Evolutionary conservation across 2,113 vertebrate species (phyloP).

Genomic region (Symphodus melops): DNA sequence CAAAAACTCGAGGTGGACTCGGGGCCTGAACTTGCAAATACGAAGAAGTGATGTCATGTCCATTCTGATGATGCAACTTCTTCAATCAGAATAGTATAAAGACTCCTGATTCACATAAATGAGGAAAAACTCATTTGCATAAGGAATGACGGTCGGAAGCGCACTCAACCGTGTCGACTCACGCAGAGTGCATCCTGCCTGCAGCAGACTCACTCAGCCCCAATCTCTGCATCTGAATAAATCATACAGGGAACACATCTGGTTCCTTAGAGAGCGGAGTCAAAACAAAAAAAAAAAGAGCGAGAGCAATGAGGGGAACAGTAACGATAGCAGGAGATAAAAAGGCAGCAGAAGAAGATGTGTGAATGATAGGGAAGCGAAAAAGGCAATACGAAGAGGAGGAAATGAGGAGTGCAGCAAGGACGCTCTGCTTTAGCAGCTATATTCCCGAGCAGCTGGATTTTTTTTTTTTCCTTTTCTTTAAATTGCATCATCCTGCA

Average conservation of each 20-base stretch:
- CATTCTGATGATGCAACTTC: conserved; percentile 31
- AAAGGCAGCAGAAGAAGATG: conserved; percentile 26
- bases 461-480: neutral
- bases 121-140: conserved; percentile 54
- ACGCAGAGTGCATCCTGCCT: conserved; percentile 59
- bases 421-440: neutral
- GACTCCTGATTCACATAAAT: conserved; percentile 22
- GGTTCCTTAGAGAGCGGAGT: conserved; percentile 60
- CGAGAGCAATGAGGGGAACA: conserved; percentile 22
- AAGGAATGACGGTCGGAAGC: conserved; percentile 53
- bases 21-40: neutral
- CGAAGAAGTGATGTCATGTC: neutral
- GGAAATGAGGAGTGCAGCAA: neutral
- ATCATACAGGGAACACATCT: conserved; percentile 75
- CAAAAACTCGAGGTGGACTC: too few relatives aligned
- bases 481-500: neutral
- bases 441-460: conserved; percentile 12
- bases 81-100: conserved; percentile 5
- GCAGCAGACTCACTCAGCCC: conserved; percentile 55
- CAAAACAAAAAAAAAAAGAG: conserved; percentile 18
- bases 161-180: conserved; percentile 46
- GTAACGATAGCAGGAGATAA: conserved; percentile 33
- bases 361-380: conserved; percentile 15
- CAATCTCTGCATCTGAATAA: conserved; percentile 73
- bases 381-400: conserved; percentile 14